Conservation (phyloP, 35 echinoderm and acorn worm genomes). For the Ophioderma brevispina region DNA sequence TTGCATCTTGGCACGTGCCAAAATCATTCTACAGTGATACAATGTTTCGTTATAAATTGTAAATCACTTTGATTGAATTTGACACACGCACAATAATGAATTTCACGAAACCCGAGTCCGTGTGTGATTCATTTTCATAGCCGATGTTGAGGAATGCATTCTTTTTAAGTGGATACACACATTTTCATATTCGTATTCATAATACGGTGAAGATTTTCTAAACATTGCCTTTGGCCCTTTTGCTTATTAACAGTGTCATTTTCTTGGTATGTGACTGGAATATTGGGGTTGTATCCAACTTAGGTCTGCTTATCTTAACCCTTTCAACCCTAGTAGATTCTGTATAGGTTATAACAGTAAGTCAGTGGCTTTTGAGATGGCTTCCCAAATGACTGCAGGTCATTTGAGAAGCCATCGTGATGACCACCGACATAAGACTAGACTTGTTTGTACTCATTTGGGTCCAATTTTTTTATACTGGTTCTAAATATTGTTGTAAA, state of each 20-base stretch:
- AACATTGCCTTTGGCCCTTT: background rate
- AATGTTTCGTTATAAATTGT: background rate
- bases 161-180: slow-evolving; percentile 2
- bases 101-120: background rate
- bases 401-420: too few species aligned
- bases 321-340: too few species aligned
- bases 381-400: too few species aligned
- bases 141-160: background rate
- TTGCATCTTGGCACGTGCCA: too few species aligned
- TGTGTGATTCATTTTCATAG: background rate
- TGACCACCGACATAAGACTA: too few species aligned
- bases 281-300: background rate
- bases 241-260: background rate
- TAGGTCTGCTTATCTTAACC: background rate
- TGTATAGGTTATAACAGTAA: too few species aligned
- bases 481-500: too few species aligned
- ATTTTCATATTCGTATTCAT: background rate
- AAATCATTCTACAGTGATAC: background rate
- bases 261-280: background rate
- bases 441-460: too few species aligned
- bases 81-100: slow-evolving; percentile 9
- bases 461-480: too few species aligned
- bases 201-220: background rate
- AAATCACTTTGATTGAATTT: background rate
- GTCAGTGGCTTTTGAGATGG: too few species aligned